Conservation (phyloP, 2,797 vertebrate genomes). For the Etheostoma nigrum region DNA sequence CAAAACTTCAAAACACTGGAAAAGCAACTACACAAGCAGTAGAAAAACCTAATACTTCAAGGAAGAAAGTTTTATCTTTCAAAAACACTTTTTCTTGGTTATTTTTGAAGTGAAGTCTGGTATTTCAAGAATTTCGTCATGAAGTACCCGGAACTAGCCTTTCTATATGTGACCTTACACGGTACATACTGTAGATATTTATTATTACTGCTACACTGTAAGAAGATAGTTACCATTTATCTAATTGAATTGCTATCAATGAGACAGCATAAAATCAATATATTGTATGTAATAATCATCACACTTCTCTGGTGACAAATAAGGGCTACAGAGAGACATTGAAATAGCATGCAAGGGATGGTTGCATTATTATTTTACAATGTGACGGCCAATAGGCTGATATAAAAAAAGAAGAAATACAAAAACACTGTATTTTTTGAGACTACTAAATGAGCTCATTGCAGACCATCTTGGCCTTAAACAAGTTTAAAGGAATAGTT, state of each 20-base stretch:
- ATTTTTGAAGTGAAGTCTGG: slow-evolving; percentile 25
- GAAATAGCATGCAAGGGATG: slow-evolving; percentile 16
- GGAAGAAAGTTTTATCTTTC: slow-evolving; percentile 21
- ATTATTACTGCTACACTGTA: slow-evolving; percentile 15
- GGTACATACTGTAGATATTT: slow-evolving; percentile 11
- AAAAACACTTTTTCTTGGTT: slow-evolving; percentile 1
- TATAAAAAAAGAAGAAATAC: background rate
- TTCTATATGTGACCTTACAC: slow-evolving; percentile 4
- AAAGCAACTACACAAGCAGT: slow-evolving; percentile 26
- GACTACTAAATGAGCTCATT: slow-evolving; percentile 21
- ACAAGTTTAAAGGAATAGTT: slow-evolving; percentile 26
- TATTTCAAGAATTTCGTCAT: background rate
- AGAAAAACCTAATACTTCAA: slow-evolving; percentile 11
- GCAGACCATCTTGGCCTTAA: slow-evolving; percentile 3
- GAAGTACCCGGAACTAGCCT: slow-evolving; percentile 19
- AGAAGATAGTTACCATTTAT: slow-evolving; percentile 6
- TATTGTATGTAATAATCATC: background rate
- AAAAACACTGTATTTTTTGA: slow-evolving; percentile 10
- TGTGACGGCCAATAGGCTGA: slow-evolving; percentile 2
- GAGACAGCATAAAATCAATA: background rate
- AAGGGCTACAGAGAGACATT: slow-evolving; percentile 13
- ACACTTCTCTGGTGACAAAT: slow-evolving; percentile 19
- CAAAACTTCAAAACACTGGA: slow-evolving; percentile 22
- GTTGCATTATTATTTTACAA: slow-evolving; percentile 25
- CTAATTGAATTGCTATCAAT: slow-evolving; percentile 13